A percentile compares a stretch with the other conserved stretches of the same genome.
Conservation (phyloP, 2,888 invertebrate species). For the Psylliodes chrysocephalus region DNA sequence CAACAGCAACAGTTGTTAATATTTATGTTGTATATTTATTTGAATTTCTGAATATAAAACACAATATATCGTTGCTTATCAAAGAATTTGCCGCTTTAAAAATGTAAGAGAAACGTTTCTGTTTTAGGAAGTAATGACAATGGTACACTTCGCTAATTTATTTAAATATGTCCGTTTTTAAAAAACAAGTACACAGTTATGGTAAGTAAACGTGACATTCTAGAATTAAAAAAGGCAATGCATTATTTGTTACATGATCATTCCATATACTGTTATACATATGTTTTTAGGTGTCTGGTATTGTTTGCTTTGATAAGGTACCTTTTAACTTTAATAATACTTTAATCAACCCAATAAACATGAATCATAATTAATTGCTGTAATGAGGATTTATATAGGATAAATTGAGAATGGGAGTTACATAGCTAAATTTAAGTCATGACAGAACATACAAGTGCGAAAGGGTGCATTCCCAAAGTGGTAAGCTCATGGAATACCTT, state of each 20-base stretch:
- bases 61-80: too few relatives aligned
- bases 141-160: neutral
- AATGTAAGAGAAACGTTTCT: too few relatives aligned
- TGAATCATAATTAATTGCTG: conserved; percentile 29
- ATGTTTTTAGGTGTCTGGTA: neutral
- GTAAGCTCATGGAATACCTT: conserved; percentile 50
- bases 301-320: neutral
- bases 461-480: conserved; percentile 53
- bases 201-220: conserved; percentile 11
- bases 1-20: neutral
- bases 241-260: neutral
- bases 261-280: neutral
- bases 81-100: too few relatives aligned
- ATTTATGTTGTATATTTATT: too few relatives aligned
- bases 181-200: neutral
- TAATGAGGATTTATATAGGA: conserved; percentile 21
- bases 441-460: conserved; percentile 45
- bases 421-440: conserved; percentile 47
- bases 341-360: conserved; percentile 8
- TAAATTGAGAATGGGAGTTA: conserved; percentile 50
- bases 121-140: too few relatives aligned
- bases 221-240: neutral
- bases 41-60: too few relatives aligned
- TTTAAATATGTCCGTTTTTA: neutral
- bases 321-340: neutral